These are phyloP conservation scores for Hippocampus abdominalis DNA, from an alignment of 2,113 vertebrate species.

Conservation along the genomic window DNA sequence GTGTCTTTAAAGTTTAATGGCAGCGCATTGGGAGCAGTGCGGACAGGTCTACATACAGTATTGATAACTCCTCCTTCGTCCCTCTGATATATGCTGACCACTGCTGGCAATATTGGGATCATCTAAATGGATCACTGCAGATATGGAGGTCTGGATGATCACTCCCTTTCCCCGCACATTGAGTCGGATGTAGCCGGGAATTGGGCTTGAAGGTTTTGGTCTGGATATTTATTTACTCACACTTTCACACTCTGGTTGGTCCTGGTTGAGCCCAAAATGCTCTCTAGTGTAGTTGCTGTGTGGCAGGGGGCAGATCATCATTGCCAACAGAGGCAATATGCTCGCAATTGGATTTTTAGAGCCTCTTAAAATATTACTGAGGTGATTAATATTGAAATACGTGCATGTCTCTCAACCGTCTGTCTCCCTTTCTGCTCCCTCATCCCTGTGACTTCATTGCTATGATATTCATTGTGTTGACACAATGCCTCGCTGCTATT, in stretches of 20 bases:
- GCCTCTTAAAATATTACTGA: slow-evolving; percentile 83
- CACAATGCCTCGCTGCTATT: slow-evolving; percentile 20
- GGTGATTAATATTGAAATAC: slow-evolving; percentile 82
- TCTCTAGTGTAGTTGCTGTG: slow-evolving; percentile 1
- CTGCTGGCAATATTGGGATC: slow-evolving; percentile 40
- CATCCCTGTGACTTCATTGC: slow-evolving; percentile 30
- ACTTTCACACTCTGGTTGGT: background rate
- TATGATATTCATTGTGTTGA: slow-evolving; percentile 41
- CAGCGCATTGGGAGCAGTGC: slow-evolving; percentile 43
- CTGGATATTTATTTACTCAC: too few species aligned
- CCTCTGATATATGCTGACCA: slow-evolving; percentile 42
- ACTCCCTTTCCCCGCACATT: slow-evolving; percentile 21
- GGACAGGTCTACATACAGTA: slow-evolving; percentile 63
- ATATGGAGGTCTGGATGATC: slow-evolving; percentile 20
- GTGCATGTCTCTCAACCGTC: slow-evolving; percentile 67
- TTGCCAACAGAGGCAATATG: slow-evolving; percentile 70
- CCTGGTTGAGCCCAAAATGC: background rate
- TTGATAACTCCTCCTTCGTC: slow-evolving; percentile 58
- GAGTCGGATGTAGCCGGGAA: slow-evolving; percentile 39
- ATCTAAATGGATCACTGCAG: slow-evolving; percentile 22
- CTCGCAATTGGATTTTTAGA: slow-evolving; percentile 78
- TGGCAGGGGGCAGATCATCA: slow-evolving; percentile 63
- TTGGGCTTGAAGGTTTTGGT: slow-evolving; percentile 18
- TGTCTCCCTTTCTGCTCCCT: slow-evolving; percentile 44
- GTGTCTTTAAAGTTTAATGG: slow-evolving; percentile 73